Base-by-base conservation (phyloP, 2,888 invertebrate genomes). In the Drosophila kanekoi region DNA sequence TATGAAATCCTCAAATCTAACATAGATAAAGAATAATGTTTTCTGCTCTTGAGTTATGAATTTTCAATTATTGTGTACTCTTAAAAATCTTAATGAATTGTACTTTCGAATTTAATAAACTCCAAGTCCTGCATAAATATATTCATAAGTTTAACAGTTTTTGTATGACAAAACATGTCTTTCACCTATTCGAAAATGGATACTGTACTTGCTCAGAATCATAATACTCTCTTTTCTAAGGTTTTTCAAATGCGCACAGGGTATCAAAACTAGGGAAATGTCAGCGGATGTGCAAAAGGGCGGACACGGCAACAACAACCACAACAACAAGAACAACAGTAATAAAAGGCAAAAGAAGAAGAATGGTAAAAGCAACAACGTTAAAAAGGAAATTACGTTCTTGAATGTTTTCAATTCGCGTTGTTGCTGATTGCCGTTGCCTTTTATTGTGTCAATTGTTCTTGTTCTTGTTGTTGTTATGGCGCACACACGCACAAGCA, bases 311-410 rank as follows among this genome's bases (percentile, higher is more conserved):
- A 77, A 74, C 43, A 69, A 51, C 51, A 61, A 52, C 35, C 59
- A 49, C 32, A 61, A 52, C 35, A 61, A 18, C 53, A 62, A 33
- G 33, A 54, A 56, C 51, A 77, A 52, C 35, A 59, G 35, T 43
- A 38, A 52, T 33, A 53, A 49, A 14, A 41, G 33, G 51, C 58
- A 54, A 53, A 47, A 43, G 56, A 64, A 41, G 40, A 54, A 35
- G 44, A 58, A 45, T 37, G 38, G 23, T 32, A 64, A 49, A 66
- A 63, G 58, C 56, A 67, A 33, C 53, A 65, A 20, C 32, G 23
- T n/a, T 23, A 35, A 47, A 40, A 61, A 64, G 73, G 68, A 88
- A 83, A 84, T 82, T 71, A 60, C 75, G 60, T 79, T 75, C 59
- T 86, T 68, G 77, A 73, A 86, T 75, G 72, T 62, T 75, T 48